Conservation (phyloP, 1,140 invertebrate species). For the Zaprionus vittiger region DNA sequence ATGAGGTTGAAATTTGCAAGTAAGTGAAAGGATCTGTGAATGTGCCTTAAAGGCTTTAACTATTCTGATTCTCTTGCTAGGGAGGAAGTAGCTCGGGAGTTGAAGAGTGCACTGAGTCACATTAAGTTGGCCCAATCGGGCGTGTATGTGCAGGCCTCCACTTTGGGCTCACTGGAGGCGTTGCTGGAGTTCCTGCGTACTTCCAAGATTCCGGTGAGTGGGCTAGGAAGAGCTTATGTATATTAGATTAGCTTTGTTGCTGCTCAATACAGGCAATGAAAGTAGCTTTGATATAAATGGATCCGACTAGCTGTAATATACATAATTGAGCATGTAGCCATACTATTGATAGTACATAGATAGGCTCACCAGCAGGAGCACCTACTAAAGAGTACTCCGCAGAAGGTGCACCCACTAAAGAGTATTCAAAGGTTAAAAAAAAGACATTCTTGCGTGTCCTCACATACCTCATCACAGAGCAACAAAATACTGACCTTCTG, state of each 20-base stretch:
- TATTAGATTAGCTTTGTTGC: neutral
- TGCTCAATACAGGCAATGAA: neutral
- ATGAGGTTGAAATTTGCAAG: slow-evolving; percentile 95
- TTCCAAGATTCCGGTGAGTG: slow-evolving; percentile 97
- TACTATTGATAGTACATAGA: too few relatives aligned
- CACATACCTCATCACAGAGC: too few relatives aligned
- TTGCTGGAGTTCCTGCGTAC: slow-evolving; percentile 97
- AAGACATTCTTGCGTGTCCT: too few relatives aligned
- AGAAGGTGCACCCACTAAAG: too few relatives aligned
- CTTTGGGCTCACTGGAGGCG: slow-evolving; percentile 98
- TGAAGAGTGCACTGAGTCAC: slow-evolving; percentile 94
- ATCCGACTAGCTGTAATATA: too few relatives aligned
- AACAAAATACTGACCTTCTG: too few relatives aligned
- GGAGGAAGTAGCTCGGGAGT: slow-evolving; percentile 92
- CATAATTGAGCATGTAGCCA: too few relatives aligned
- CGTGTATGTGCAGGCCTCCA: slow-evolving; percentile 99
- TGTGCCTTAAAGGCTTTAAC: neutral
- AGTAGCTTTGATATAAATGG: too few relatives aligned
- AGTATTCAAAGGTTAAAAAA: too few relatives aligned
- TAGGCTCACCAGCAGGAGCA: too few relatives aligned
- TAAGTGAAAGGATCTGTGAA: slow-evolving; percentile 59
- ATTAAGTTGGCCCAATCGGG: slow-evolving; percentile 97
- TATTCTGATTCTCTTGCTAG: slow-evolving; percentile 81
- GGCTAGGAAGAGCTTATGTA: neutral
- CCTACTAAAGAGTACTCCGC: too few relatives aligned